Conservation (phyloP, 2,113 vertebrate genomes). For the Phyllopteryx taeniolatus region DNA sequence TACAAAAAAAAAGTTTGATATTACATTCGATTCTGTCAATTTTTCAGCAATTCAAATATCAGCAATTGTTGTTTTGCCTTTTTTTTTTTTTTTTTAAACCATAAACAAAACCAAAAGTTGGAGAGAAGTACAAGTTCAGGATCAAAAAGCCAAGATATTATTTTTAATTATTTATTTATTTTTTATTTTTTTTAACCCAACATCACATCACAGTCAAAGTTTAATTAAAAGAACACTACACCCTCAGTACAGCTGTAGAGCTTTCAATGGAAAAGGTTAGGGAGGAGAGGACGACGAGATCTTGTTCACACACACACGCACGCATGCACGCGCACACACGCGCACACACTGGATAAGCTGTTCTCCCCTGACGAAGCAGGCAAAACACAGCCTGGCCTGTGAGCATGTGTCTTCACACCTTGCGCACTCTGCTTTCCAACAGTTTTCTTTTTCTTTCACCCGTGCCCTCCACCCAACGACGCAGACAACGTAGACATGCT, state of each 20-base stretch:
- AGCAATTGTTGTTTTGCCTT: too few relatives aligned
- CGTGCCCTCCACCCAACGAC: background rate
- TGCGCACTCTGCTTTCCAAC: conserved; percentile 29
- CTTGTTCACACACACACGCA: conserved; percentile 20
- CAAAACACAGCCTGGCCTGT: conserved; percentile 23
- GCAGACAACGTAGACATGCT: conserved; percentile 15
- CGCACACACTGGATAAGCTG: conserved; percentile 54
- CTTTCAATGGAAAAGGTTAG: conserved; percentile 63
- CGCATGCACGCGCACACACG: conserved; percentile 27
- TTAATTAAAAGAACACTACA: conserved; percentile 55
- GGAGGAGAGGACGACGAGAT: conserved; percentile 48
- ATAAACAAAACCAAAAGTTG: too few relatives aligned
- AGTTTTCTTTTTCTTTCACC: conserved; percentile 10
- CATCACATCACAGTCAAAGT: background rate
- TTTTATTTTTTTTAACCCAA: background rate
- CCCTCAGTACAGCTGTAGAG: conserved; percentile 47
- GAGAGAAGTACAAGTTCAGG: background rate
- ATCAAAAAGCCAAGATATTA: background rate
- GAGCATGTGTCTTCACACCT: conserved; percentile 38
- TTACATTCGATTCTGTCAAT: too few relatives aligned
- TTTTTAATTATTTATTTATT: background rate
- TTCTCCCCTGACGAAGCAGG: conserved; percentile 40
- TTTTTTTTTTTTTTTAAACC: too few relatives aligned
- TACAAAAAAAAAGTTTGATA: too few relatives aligned
- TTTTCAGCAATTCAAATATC: too few relatives aligned